Percentiles rank a stretch among this genome's conserved stretches.
phyloP scores from a whole-genome alignment of 2,113 vertebrate species.

The Spheniscus mendiculus region DNA sequence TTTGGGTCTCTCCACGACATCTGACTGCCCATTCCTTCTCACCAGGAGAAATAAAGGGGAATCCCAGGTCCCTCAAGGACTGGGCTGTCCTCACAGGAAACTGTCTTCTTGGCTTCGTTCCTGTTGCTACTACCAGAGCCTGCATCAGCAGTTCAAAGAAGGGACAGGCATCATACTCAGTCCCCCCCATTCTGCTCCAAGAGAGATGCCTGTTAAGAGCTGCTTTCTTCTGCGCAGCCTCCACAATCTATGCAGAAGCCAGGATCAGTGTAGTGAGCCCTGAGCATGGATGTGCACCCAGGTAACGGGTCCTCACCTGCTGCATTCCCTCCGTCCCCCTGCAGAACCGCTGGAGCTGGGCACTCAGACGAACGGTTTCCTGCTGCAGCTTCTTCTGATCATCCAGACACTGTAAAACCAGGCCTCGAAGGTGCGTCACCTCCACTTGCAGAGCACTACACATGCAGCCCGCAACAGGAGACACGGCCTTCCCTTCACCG shows the following conservation, averaged over 20 bases:
- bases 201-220: background rate
- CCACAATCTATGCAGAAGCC: background rate
- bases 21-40: background rate
- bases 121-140: background rate
- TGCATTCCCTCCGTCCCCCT: slow-evolving; percentile 57
- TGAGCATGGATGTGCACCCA: background rate
- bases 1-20: background rate
- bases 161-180: background rate
- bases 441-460: slow-evolving; percentile 72
- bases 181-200: background rate
- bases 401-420: slow-evolving; percentile 77
- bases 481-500: slow-evolving; percentile 36
- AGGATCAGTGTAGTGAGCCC: background rate
- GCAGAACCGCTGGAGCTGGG: slow-evolving; percentile 72
- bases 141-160: background rate
- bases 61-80: background rate
- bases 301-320: slow-evolving; percentile 56
- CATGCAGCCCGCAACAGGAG: slow-evolving; percentile 45
- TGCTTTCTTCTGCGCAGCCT: background rate
- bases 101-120: background rate
- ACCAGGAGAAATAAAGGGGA: background rate
- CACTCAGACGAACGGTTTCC: slow-evolving; percentile 73
- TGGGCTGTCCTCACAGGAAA: background rate
- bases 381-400: slow-evolving; percentile 77
- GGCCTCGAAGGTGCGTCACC: slow-evolving; percentile 60